A percentile compares a stretch with the other conserved stretches of the same genome.
These are phyloP conservation scores for Sebastes alutus DNA, from an alignment of 2,797 vertebrate genomes.

Conservation along the genomic window DNA sequence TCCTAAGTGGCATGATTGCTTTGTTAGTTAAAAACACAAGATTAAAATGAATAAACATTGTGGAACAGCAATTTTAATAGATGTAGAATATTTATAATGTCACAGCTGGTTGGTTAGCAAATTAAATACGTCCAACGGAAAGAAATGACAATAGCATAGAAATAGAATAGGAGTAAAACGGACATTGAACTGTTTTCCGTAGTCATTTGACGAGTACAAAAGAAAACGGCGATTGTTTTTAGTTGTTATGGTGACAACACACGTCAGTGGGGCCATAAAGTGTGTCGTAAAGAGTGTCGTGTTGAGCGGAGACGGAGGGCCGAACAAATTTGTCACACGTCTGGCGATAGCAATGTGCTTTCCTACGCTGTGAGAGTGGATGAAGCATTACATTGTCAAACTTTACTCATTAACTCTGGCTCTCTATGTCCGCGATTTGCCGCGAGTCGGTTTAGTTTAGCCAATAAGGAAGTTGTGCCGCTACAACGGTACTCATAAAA, in stretches of 20 bases:
- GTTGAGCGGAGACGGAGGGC: not conserved
- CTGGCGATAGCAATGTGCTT: not conserved
- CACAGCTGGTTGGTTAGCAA: conserved; percentile 19
- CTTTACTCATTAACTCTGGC: too few species aligned
- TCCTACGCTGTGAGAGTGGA: not conserved
- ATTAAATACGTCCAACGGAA: conserved; percentile 4
- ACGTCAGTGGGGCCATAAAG: too few species aligned
- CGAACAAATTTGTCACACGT: not conserved
- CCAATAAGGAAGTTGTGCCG: not conserved
- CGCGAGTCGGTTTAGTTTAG: not conserved
- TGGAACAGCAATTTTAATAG: conserved; percentile 7
- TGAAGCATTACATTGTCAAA: not conserved
- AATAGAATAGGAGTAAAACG: too few species aligned
- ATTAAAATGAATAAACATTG: conserved; percentile 7
- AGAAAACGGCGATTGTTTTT: too few species aligned
- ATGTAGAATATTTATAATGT: conserved; percentile 17
- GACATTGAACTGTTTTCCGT: too few species aligned
- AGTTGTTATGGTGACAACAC: too few species aligned
- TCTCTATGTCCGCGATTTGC: not conserved
- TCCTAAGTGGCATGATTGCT: conserved; percentile 5
- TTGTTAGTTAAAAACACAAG: not conserved
- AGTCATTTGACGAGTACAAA: too few species aligned
- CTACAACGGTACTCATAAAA: not conserved
- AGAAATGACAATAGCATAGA: not conserved
- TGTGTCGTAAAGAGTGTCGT: too few species aligned